Base-by-base conservation (phyloP, 2,113 vertebrate species). In the Bettongia penicillata region DNA sequence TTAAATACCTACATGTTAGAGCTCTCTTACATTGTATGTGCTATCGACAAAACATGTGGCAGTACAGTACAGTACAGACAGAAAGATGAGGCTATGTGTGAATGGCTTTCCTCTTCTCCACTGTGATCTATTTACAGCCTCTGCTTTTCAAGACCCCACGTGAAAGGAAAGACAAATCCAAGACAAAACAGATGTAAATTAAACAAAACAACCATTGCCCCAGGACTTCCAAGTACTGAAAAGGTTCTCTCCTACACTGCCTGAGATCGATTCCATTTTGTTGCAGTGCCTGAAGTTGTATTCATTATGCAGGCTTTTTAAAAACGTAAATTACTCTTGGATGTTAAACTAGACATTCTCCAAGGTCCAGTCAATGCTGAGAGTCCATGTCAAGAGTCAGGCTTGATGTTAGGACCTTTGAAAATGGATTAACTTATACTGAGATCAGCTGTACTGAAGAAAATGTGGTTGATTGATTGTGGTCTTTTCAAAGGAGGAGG, bases 181-280 rank as follows among this genome's bases (percentile, higher is more conserved):
- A 96, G 93, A 57, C 50, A 93, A 94, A 94, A 90, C 90, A 51
- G 53, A 94, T 50, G 92, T 49, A 95, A 93, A 94, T 91, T 94
- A 84, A 92, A 92, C 91, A 94, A 8, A 77, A 22, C 14, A 84
- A 43, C 68, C 16, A n/a, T 77, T 19, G 37, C 31, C 68, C 48
- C n/a, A 92, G 19, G 0, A 26, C 6, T 84, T 22, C 92, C 37
- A 53, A n/a, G 31, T 57, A 91, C 37, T 16, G 93, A 91, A 94
- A 93, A 93, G 53, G 31, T 4, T 68, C 28, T 84, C 37, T 12
- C 16, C 37, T 8, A 7, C n/a, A 84, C 2, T 43, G n/a, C 11
- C 37, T 8, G 6, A 43, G 37, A n/a, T 2, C 37, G 2, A 84
- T 8, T 22, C 43, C 37, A 84, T 22, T 84, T 43, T 77, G 61